Base-by-base conservation (phyloP, 2,888 invertebrate species). In the Lepeophtheirus nordmannii region DNA sequence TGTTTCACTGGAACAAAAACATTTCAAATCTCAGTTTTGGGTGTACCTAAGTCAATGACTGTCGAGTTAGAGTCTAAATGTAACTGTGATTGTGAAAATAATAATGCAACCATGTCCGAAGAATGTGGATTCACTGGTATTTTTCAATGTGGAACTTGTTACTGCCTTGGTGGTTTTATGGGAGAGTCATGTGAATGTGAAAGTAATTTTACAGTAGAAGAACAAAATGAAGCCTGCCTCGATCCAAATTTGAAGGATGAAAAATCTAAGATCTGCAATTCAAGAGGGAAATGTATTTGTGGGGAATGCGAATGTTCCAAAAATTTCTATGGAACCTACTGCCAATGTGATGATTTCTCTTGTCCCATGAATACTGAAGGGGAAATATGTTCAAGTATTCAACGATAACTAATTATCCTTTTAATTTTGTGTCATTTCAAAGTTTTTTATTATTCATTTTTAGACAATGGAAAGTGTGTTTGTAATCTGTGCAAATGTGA, bases 201-300 rank as follows among this genome's bases (percentile, higher is more conserved):
- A 11, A n/a, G 22, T 22, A 17, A 46, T 9, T 12, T 22, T 20
- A 14, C 23, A 22, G n/a, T 14, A 22, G n/a, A 46, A 1, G 39
- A 37, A n/a, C 38, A 61, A 38, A 37, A 61, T 61, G 30, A 61
- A 37, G 61, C 20, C 11, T 61, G 23, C 7, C 30, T 30, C 11
- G 37, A 38, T 37, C 61, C 61, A 14, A 46, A 40, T 62, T 37
- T 39, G 30, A 17, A 46, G 53, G 53, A 46, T 2, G 53, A 46
- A 17, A 8, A 46, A 8, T 14, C 53, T 3, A 30, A 30, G 17
- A 9, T 66, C 41, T 66, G 66, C 37, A 66, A 41, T 40, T 46
- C 46, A n/a, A 60, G 60, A 20, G 66, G 66, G 22, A 20, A 20
- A 12, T 66, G 66, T 39, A 66, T 37, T 20, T 66, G 66, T 41